Evolutionary conservation across 2,797 vertebrate species (phyloP), one percentile per base, ranked within the genome.

Genomic region (Sebastes diaconus): DNA sequence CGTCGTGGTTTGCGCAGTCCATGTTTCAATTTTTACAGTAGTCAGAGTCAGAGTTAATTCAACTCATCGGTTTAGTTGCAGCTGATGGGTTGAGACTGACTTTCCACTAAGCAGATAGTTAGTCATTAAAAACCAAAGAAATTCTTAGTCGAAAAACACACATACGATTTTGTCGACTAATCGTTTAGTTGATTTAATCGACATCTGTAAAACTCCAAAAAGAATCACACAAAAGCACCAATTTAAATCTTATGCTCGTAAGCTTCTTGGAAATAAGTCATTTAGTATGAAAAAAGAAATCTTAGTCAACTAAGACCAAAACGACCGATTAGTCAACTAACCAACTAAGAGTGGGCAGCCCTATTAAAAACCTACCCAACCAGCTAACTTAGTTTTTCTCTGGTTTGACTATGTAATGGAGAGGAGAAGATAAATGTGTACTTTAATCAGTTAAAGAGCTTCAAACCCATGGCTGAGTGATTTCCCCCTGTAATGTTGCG

Each of bases 391-490:
- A 18, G 2, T 34, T 32, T 27, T 20, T 50, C 3, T 59, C 55
- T 59, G n/a, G 8, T 1, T 73, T 79, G 74, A 11, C 25, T 64
- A 18, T 63, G 59, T 34, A 65, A 61, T 16, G 22, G 54, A 65
- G 57, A 71, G 34, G 42, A 61, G 25, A 69, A 73, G 55, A 80
- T 22, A 63, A 64, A 77, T 66, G 65, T 72, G 29, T 22, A 14
- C 32, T 72, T 83, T 55, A 63, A 77, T 86, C 66, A 75, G 71
- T 73, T 52, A 60, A 75, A 73, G 79, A 61, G 63, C 58, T 72
- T 75, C 14, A 59, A 57, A 59, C 22, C 27, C 7, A 2, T 54
- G 27, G 30, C 71, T 79, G 79, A 81, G 20, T 67, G 64, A 80
- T 68, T 71, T 64, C 34, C 30, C 46, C n/a, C 7, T 59, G 50